Percentiles rank a stretch among this genome's conserved stretches.
phyloP scores from a whole-genome alignment of 2,797 vertebrate species.

The Paramormyrops hopkinsi region DNA sequence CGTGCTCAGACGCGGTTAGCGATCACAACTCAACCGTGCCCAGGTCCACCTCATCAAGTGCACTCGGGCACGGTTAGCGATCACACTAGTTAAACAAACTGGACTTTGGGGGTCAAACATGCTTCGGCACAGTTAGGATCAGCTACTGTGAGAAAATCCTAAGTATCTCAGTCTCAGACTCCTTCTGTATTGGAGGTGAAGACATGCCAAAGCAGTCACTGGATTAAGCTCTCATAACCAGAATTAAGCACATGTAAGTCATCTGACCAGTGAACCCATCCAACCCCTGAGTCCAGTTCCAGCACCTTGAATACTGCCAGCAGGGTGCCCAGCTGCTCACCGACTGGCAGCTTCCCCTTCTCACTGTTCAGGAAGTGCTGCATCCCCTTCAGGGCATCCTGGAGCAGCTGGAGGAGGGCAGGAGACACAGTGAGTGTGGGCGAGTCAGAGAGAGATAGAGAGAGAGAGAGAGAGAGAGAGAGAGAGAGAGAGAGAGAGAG shows the following conservation, averaged over 20 bases:
- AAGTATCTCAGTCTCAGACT: background rate
- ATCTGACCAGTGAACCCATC: background rate
- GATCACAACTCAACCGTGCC: too few species aligned
- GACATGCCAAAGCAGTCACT: background rate
- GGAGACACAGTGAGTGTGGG: background rate
- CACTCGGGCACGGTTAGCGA: background rate
- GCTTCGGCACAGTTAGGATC: background rate
- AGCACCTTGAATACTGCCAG: constrained; percentile 85
- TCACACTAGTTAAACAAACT: background rate
- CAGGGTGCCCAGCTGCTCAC: constrained; percentile 78
- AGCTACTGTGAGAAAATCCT: background rate
- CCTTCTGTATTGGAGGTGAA: background rate
- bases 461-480: background rate
- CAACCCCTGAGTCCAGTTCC: background rate
- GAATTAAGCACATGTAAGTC: background rate
- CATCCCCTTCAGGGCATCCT: constrained; percentile 83
- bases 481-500: background rate
- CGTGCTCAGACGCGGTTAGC: background rate
- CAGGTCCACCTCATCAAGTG: too few species aligned
- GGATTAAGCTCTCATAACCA: background rate
- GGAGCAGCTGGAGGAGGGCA: constrained; percentile 65
- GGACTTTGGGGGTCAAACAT: background rate
- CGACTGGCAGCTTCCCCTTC: constrained; percentile 77
- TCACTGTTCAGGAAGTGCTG: constrained; percentile 83
- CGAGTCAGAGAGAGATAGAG: background rate